Base-by-base conservation (phyloP, 1,140 invertebrate species). In the Cotesia typhae region DNA sequence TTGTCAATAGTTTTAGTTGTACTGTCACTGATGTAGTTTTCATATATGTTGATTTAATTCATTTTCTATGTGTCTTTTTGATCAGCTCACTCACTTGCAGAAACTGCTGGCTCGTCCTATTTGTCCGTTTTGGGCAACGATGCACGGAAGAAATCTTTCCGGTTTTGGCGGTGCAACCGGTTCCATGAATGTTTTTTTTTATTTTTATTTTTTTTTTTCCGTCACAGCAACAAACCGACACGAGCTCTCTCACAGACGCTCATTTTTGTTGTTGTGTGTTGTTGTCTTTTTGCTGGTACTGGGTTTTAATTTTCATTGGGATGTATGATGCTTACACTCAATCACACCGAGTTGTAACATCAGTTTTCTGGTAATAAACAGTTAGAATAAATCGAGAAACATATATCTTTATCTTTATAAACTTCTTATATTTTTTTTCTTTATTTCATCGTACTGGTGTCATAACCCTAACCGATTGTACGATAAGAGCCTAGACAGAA, bases 121-220 rank as follows among this genome's bases (percentile, higher is more conserved):
- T 84, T 84, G 81, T 85, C 82, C 81, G 74, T 82, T 83, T 84
- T 77, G 80, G 79, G 77, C 76, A 75, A 78, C 82, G 74, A 72
- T 77, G 77, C 79, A 78, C 82, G 82, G 83, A 85, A 85, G 83
- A 83, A 84, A 85, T 83, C 82, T 80, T 80, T 84, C 83, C 80
- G 81, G 81, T 84, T 85, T 84, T 78, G 80, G 80, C 76, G 80
- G 79, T 78, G 75, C 75, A 84, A 85, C 82, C 83, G 83, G 83
- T 85, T 85, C 77, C 73, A 67, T 63, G 57, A 60, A 14, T 41
- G 28, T 28, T 28, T 28, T 28, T 28, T 28, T 28, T 28, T 28
- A 28, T 28, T 28, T 28, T 28, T 28, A 28, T 28, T 28, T 28
- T 63, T 71, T 71, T 14, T 71, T 71, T 71, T 65, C n/a, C 59